phyloP scores from a whole-genome alignment of 37 sponge, comb jelly and placozoan genomes.

The Hexactinellida sp. region DNA sequence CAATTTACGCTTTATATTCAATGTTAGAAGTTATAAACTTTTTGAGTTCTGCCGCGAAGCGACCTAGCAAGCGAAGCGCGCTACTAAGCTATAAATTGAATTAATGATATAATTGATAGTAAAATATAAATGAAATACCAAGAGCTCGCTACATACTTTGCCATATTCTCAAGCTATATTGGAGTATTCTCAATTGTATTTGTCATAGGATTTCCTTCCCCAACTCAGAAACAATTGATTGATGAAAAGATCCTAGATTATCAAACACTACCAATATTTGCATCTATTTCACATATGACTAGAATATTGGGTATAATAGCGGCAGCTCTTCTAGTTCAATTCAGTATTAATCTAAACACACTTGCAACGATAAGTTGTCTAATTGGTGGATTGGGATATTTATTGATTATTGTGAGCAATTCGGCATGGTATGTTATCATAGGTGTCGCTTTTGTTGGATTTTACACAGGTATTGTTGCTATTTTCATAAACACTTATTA shows the following conservation, averaged over 20 bases:
- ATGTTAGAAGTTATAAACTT: too few species aligned
- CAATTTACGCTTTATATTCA: too few species aligned
- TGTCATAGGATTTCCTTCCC: background rate
- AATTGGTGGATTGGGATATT: background rate
- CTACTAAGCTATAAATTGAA: too few species aligned
- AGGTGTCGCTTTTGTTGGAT: background rate
- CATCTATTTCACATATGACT: background rate
- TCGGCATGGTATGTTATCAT: background rate
- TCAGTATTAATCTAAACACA: background rate
- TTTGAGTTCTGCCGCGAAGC: too few species aligned
- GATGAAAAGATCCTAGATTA: background rate
- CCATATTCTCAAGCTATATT: background rate
- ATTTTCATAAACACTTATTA: background rate
- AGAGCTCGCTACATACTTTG: background rate
- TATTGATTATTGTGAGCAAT: background rate
- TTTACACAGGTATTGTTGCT: background rate
- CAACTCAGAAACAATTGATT: slow-evolving; percentile 10
- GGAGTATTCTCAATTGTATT: background rate
- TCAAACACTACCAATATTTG: background rate
- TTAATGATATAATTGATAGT: too few species aligned
- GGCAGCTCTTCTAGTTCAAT: background rate
- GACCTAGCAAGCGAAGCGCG: too few species aligned
- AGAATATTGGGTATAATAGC: background rate
- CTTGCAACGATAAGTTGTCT: background rate
- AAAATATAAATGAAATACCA: too few species aligned